A percentile compares a stretch with the other conserved stretches of the same genome.
Conservation (phyloP, 2,797 vertebrate species). For the Hypotaenidia okinawae region DNA sequence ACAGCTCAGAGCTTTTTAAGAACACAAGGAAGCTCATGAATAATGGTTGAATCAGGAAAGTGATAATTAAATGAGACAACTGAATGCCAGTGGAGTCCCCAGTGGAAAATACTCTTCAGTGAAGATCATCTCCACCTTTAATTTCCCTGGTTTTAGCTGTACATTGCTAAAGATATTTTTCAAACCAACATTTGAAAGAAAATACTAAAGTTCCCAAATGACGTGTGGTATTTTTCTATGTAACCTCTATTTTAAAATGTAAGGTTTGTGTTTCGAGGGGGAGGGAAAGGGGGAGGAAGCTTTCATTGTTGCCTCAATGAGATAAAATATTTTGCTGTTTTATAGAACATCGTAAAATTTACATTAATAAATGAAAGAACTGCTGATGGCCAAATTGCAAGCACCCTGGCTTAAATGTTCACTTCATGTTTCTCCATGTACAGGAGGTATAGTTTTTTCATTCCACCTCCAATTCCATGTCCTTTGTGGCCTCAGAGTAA, state of each 20-base stretch:
- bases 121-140: conserved; percentile 65
- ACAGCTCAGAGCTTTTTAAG: conserved; percentile 81
- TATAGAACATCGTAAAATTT: neutral
- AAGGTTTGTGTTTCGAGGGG: neutral
- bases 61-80: conserved; percentile 85
- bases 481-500: neutral
- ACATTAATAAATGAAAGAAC: neutral
- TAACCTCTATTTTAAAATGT: conserved; percentile 14
- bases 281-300: no score
- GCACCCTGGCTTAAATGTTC: neutral
- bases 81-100: conserved; percentile 79
- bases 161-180: conserved; percentile 65
- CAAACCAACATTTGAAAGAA: conserved; percentile 54
- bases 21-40: conserved; percentile 82
- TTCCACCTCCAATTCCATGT: neutral
- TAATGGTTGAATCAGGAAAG: conserved; percentile 82
- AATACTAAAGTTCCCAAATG: conserved; percentile 44
- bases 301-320: neutral
- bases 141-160: conserved; percentile 53
- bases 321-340: neutral
- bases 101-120: conserved; percentile 75
- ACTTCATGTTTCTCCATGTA: neutral
- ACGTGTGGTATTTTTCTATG: conserved; percentile 30
- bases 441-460: neutral
- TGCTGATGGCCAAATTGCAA: neutral